Conservation (phyloP, 2,113 vertebrate genomes). For the Condylura cristata region DNA sequence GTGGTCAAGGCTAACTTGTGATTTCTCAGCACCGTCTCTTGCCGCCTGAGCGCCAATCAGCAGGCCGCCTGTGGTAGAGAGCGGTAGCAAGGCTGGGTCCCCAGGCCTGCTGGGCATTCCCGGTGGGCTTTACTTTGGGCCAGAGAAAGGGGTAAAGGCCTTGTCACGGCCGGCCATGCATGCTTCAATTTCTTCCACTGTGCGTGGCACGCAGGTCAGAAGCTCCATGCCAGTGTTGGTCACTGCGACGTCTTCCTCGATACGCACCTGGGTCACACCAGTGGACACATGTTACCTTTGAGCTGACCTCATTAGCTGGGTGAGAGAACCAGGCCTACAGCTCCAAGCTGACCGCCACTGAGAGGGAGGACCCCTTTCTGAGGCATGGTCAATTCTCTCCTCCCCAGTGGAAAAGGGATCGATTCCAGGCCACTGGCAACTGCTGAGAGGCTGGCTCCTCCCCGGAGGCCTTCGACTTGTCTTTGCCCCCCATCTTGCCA, state of each 20-base stretch:
- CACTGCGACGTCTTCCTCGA: constrained; percentile 94
- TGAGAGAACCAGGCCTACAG: too few species aligned
- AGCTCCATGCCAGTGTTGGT: constrained; percentile 91
- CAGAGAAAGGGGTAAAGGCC: constrained; percentile 72
- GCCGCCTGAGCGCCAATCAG: not conserved
- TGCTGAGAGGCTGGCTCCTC: not conserved
- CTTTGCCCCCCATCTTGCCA: not conserved
- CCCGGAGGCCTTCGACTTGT: not conserved
- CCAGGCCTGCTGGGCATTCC: not conserved
- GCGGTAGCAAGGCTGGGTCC: not conserved
- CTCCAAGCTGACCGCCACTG: not conserved
- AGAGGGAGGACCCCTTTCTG: not conserved
- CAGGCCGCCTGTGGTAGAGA: not conserved
- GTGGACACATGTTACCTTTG: not conserved
- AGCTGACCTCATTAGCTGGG: not conserved
- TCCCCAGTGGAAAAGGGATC: not conserved
- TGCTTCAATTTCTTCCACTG: constrained; percentile 94
- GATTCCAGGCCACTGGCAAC: not conserved
- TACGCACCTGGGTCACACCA: constrained; percentile 91
- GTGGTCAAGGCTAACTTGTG: not conserved
- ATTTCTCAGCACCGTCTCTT: constrained; percentile 34
- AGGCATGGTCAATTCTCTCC: not conserved
- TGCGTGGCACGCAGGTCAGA: constrained; percentile 96
- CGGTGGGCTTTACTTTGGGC: constrained; percentile 64
- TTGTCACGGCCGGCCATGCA: constrained; percentile 91